Conservation (phyloP, 2,888 invertebrate species). For the Cantharis rufa region DNA sequence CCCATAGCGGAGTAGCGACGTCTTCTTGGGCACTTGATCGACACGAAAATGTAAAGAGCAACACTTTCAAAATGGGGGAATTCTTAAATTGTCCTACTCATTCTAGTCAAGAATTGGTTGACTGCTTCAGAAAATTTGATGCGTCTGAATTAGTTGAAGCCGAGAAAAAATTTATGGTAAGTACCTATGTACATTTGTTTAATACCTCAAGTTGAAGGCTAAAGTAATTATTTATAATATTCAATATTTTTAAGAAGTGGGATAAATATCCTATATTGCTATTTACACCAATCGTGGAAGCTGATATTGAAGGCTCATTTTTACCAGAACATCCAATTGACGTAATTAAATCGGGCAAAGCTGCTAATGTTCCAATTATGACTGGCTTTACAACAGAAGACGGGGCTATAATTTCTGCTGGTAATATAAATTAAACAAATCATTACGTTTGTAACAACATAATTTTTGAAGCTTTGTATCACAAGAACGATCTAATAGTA, state of each 20-base stretch:
- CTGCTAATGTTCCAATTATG: conserved; percentile 69
- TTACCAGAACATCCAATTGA: conserved; percentile 66
- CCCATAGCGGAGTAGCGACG: conserved; percentile 1
- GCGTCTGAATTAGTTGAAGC: conserved; percentile 68
- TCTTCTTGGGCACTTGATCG: background rate
- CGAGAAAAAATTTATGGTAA: conserved; percentile 70
- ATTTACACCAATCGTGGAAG: conserved; percentile 78
- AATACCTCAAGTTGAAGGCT: background rate
- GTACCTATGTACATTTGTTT: background rate
- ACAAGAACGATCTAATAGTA: conserved; percentile 45
- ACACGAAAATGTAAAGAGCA: background rate
- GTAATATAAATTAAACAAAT: conserved; percentile 55
- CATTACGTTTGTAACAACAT: background rate
- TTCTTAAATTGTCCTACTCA: conserved; percentile 65
- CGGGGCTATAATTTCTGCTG: conserved; percentile 68
- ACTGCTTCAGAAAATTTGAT: conserved; percentile 65
- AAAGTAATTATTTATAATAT: background rate
- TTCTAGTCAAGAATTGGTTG: conserved; percentile 58
- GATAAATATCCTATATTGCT: conserved; percentile 74
- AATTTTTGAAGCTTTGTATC: conserved; percentile 40
- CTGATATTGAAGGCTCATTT: conserved; percentile 69
- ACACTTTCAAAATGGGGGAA: background rate
- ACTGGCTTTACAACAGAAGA: conserved; percentile 75
- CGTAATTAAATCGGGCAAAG: conserved; percentile 57
- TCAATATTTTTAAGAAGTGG: conserved; percentile 16